phyloP scores from a whole-genome alignment of 2,888 invertebrate genomes.

The Spicauda simplicius region DNA sequence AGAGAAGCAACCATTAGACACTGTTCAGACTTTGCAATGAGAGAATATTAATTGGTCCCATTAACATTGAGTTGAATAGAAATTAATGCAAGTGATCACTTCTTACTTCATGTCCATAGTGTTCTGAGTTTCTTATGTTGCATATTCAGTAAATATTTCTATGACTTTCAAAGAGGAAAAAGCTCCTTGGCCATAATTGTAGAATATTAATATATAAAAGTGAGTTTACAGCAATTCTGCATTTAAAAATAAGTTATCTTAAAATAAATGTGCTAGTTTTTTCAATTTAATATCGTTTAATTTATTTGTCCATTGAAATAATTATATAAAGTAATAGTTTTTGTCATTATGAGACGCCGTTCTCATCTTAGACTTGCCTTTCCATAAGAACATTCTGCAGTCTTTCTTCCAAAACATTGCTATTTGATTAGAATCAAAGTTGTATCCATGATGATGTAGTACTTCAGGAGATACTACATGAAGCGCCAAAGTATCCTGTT shows the following conservation, averaged over 20 bases:
- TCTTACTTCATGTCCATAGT: no score
- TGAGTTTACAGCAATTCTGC: background rate
- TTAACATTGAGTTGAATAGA: no score
- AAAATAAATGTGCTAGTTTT: constrained; percentile 23
- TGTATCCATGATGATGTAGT: constrained; percentile 82
- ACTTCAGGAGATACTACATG: constrained; percentile 82
- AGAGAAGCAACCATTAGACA: constrained; percentile 82
- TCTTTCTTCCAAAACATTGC: constrained; percentile 89
- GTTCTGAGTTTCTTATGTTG: no score
- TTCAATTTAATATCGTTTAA: background rate
- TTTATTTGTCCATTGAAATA: constrained; percentile 5
- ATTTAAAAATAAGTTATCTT: constrained; percentile 25
- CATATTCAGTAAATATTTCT: no score
- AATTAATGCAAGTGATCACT: no score
- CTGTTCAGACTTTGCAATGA: constrained; percentile 87
- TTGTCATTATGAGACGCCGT: constrained; percentile 38
- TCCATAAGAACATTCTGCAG: constrained; percentile 88
- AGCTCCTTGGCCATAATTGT: background rate
- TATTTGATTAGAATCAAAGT: constrained; percentile 84
- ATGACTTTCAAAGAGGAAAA: background rate
- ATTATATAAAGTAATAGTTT: constrained; percentile 28
- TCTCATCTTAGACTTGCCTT: constrained; percentile 62
- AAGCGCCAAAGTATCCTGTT: constrained; percentile 70
- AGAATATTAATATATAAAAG: background rate
- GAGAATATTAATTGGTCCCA: constrained; percentile 27